A percentile compares a stretch with the other conserved stretches of the same genome.
Evolutionary conservation across 2,113 vertebrate species (phyloP).

Genomic region (Catharus minimus): DNA sequence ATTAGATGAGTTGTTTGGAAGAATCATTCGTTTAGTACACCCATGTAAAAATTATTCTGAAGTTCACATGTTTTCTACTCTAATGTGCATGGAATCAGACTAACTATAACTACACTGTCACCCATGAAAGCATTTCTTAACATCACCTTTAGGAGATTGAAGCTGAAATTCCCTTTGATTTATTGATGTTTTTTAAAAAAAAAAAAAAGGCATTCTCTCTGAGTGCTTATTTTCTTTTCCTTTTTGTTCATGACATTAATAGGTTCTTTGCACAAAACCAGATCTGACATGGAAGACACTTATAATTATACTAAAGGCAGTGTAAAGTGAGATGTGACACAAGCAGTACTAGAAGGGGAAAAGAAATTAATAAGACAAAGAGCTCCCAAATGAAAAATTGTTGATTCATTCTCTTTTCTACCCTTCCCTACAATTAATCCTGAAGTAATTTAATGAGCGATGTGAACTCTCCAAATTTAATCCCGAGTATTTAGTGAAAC

Average conservation of each 20-base stretch:
- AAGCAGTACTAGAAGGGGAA: background rate
- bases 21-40: background rate
- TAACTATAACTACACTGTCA: background rate
- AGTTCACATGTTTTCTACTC: background rate
- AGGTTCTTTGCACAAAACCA: background rate
- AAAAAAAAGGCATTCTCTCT: background rate
- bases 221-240: background rate
- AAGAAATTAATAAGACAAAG: constrained; percentile 21
- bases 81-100: background rate
- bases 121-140: background rate
- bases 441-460: constrained; percentile 47
- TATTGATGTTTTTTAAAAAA: background rate
- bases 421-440: background rate
- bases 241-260: background rate
- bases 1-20: background rate
- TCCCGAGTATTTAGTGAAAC: constrained; percentile 32
- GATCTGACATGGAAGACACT: background rate
- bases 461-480: constrained; percentile 45
- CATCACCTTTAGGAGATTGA: background rate
- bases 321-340: constrained; percentile 5
- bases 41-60: background rate
- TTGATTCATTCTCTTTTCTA: background rate
- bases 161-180: background rate
- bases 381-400: background rate
- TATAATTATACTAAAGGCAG: background rate